phyloP scores from a whole-genome alignment of 2,113 vertebrate species.

The Colaptes auratus region DNA sequence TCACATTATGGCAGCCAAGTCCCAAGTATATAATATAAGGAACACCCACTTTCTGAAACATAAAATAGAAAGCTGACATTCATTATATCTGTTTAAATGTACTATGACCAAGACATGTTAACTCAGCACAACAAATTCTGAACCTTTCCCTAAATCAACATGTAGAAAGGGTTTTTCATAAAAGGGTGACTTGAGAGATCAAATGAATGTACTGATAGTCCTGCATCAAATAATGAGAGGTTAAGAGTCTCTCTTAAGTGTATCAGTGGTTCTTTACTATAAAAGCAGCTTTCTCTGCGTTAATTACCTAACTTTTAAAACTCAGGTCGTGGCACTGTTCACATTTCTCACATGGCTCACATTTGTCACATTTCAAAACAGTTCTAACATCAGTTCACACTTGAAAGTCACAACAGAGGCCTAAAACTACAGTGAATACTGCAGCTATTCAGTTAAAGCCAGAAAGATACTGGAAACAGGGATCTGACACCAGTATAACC shows the following conservation, averaged over 20 bases:
- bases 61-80: neutral
- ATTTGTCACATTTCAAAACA: neutral
- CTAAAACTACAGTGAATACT: neutral
- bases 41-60: neutral
- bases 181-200: neutral
- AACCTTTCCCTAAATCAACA: neutral
- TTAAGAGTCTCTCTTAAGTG: neutral
- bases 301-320: neutral
- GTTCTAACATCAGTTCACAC: neutral
- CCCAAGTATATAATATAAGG: rapidly evolving
- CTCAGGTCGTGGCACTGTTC: neutral
- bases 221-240: neutral
- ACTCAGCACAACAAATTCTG: neutral
- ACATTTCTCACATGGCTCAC: neutral
- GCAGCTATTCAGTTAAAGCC: neutral
- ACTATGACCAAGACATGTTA: rapidly evolving
- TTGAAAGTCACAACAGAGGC: neutral
- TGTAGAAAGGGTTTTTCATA: neutral
- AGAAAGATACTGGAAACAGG: neutral
- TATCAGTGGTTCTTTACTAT: neutral
- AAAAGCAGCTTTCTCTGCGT: neutral
- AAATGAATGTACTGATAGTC: neutral
- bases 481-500: neutral
- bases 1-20: neutral
- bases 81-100: neutral